Evolutionary conservation across 2,113 vertebrate genomes (phyloP), one percentile per base, ranked within the genome.

Genomic region (Drymodes brunneopygia): DNA sequence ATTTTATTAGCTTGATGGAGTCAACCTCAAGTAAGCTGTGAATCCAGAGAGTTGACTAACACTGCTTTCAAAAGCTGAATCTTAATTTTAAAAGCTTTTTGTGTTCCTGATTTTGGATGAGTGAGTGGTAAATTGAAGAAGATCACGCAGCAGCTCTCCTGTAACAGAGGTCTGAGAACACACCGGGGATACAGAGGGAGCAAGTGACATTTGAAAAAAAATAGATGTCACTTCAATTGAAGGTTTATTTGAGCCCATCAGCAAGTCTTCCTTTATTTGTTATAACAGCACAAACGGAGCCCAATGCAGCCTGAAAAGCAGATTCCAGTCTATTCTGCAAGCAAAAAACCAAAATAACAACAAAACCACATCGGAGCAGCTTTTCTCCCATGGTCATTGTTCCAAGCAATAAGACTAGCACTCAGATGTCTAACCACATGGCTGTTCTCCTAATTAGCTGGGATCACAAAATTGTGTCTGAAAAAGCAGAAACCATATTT

Each of bases 391-490:
- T 93, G 93, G 93, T 90, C 92, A 96, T 96, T 96, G 93, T 96
- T 95, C 89, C 75, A 96, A 94, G 96, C 90, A 93, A 96, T 96
- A 95, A 94, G 94, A 95, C 95, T 95, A 96, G 92, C 93, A 97
- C 95, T 96, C 95, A 96, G 95, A 95, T 97, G 94, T 97, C 95
- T 96, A 96, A 96, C 95, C 95, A 95, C 95, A 96, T 95, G 95
- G 94, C 94, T 96, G 95, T 96, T 94, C 88, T 96, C 72, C 75
- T 97, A 96, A 97, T 97, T 96, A 96, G 94, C 90, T 94, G 79
- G 86, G 90, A 95, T 94, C 95, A 94, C 94, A 96, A 93, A 94
- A 94, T 50, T 95, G 84, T 77, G 47, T 85, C 94, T 95, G 95
- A 95, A 97, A 95, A 96, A 94, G 79, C 82, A 96, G 92, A 95